phyloP scores from a whole-genome alignment of 2,888 invertebrate genomes.

The Oxyscelio sp. region DNA sequence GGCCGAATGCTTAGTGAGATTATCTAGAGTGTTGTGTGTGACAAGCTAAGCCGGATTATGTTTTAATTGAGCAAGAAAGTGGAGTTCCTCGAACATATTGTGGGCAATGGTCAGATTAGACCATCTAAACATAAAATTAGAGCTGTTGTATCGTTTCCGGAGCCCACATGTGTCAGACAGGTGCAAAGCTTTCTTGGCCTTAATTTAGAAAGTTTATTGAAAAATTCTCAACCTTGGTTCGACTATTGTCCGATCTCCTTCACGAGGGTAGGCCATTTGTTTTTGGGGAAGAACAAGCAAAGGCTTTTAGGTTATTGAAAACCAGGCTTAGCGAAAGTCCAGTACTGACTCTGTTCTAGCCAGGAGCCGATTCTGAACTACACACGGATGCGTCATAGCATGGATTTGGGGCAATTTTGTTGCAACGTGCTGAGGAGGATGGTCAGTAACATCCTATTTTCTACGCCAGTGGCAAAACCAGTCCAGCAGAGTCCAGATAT shows the following conservation, averaged over 20 bases:
- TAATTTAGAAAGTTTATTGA: not conserved
- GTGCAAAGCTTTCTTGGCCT: too few species aligned
- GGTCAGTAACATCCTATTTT: not conserved
- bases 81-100: too few species aligned
- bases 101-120: too few species aligned
- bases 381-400: not conserved
- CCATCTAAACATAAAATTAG: too few species aligned
- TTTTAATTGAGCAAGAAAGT: too few species aligned
- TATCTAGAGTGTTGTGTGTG: too few species aligned
- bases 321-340: not conserved
- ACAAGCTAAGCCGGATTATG: too few species aligned
- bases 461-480: not conserved
- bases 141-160: too few species aligned
- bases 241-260: slow-evolving; percentile 1
- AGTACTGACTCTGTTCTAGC: not conserved
- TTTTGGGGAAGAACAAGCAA: not conserved
- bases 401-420: not conserved
- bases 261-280: not conserved
- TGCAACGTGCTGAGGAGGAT: not conserved
- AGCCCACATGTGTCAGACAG: too few species aligned
- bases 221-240: slow-evolving; percentile 4
- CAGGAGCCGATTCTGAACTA: not conserved
- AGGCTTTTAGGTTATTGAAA: not conserved
- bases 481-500: not conserved
- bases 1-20: too few species aligned